phyloP scores from a whole-genome alignment of 92 coral and sea anemone species.

The Paramuricea clavata region DNA sequence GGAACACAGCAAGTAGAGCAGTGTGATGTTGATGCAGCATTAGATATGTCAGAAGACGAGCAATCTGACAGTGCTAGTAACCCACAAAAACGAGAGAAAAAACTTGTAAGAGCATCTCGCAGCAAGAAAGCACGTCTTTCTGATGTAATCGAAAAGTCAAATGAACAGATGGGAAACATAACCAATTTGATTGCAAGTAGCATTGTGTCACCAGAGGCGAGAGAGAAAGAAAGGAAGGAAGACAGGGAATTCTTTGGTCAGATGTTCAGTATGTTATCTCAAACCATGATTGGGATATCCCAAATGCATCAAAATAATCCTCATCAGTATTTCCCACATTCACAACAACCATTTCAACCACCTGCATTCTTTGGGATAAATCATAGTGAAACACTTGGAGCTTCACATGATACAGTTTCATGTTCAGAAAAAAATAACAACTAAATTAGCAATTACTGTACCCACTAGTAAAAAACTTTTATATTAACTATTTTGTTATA shows the following conservation, averaged over 20 bases:
- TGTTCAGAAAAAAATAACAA: background rate
- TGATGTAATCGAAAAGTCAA: conserved; percentile 21
- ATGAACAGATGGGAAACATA: conserved; percentile 41
- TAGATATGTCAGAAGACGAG: background rate
- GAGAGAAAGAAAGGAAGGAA: conserved; percentile 36
- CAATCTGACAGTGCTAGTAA: conserved; percentile 2
- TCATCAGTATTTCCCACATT: background rate
- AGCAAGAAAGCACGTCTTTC: conserved; percentile 30
- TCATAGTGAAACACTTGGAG: background rate
- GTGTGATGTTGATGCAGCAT: conserved; percentile 9
- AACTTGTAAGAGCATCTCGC: conserved; percentile 6
- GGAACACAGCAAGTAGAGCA: conserved; percentile 26
- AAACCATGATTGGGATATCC: conserved; percentile 41
- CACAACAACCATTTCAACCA: conserved; percentile 15
- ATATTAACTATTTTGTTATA: background rate
- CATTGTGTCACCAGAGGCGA: conserved; percentile 19
- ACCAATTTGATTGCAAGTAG: conserved; percentile 12
- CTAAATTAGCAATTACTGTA: background rate
- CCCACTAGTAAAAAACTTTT: background rate
- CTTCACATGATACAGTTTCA: conserved; percentile 2
- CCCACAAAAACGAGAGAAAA: conserved; percentile 9
- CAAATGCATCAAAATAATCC: conserved; percentile 38
- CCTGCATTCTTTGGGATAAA: conserved; percentile 20
- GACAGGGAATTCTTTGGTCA: conserved; percentile 33
- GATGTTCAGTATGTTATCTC: conserved; percentile 37